phyloP scores from a whole-genome alignment of 2,113 vertebrate species.

The Dinomys branickii region DNA sequence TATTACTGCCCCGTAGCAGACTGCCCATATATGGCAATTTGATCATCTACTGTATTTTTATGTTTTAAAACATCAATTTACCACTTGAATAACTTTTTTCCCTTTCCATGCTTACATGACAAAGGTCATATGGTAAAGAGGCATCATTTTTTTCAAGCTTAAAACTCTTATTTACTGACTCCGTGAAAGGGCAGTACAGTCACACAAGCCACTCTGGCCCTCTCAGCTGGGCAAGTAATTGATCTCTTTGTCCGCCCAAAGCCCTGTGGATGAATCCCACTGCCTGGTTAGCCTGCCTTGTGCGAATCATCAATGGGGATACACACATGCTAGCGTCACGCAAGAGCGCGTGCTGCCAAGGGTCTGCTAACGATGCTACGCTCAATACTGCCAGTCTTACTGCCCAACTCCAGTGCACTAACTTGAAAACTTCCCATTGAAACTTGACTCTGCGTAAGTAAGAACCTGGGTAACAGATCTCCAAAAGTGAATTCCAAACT shows the following conservation, averaged over 20 bases:
- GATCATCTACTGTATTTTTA: constrained; percentile 25
- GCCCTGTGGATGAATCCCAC: background rate
- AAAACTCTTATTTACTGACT: constrained; percentile 10
- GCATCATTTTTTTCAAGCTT: constrained; percentile 21
- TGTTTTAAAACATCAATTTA: constrained; percentile 14
- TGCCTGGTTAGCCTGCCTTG: background rate
- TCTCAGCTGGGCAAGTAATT: background rate
- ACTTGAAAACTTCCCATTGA: background rate
- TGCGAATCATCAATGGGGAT: background rate
- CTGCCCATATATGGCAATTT: constrained; percentile 4
- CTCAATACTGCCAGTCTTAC: too few species aligned
- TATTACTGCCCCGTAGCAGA: background rate
- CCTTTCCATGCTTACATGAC: background rate
- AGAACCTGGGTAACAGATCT: background rate
- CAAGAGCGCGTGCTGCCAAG: accelerated
- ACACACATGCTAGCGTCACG: background rate
- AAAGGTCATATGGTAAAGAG: constrained; percentile 10
- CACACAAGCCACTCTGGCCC: background rate
- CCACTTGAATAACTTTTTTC: background rate
- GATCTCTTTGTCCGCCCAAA: background rate
- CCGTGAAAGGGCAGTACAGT: background rate
- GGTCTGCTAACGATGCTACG: background rate
- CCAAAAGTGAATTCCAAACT: background rate
- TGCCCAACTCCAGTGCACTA: background rate
- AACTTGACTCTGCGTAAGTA: background rate